These are phyloP conservation scores for Oxyura jamaicensis DNA, from an alignment of 2,113 vertebrate genomes.

Conservation along the genomic window DNA sequence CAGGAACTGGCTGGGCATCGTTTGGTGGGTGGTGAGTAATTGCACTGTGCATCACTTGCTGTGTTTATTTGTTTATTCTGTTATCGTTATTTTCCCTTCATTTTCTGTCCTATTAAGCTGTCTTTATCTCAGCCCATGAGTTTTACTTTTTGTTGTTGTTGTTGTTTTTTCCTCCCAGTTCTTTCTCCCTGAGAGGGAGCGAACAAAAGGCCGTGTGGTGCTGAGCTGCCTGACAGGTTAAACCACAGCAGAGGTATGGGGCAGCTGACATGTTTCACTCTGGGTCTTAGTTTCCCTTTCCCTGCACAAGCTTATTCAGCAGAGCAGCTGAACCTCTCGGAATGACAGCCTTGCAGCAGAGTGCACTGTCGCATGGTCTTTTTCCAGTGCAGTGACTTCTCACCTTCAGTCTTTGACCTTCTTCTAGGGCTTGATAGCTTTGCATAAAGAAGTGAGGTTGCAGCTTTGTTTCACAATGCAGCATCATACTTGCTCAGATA, in stretches of 20 bases:
- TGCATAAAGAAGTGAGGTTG: background rate
- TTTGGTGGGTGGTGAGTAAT: no score
- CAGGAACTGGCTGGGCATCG: no score
- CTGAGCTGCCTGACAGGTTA: no score
- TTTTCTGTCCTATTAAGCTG: no score
- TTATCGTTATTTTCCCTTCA: no score
- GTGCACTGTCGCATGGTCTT: rapidly evolving
- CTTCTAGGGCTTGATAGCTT: background rate
- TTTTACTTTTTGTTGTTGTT: no score
- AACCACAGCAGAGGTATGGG: background rate
- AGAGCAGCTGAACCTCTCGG: background rate
- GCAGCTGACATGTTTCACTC: background rate
- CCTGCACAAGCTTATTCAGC: rapidly evolving
- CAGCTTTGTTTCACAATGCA: background rate
- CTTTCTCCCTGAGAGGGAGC: no score
- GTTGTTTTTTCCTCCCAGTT: no score
- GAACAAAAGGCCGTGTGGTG: no score
- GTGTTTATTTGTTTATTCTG: no score
- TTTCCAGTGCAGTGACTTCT: rapidly evolving
- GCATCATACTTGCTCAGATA: background rate
- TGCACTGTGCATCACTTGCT: no score
- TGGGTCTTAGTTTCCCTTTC: background rate
- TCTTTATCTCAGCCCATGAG: no score
- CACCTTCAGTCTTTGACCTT: background rate
- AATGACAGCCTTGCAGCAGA: background rate